Percentiles rank a stretch among this genome's conserved stretches.
Conservation (phyloP, 2,888 invertebrate species). For the Suillia variegata region DNA sequence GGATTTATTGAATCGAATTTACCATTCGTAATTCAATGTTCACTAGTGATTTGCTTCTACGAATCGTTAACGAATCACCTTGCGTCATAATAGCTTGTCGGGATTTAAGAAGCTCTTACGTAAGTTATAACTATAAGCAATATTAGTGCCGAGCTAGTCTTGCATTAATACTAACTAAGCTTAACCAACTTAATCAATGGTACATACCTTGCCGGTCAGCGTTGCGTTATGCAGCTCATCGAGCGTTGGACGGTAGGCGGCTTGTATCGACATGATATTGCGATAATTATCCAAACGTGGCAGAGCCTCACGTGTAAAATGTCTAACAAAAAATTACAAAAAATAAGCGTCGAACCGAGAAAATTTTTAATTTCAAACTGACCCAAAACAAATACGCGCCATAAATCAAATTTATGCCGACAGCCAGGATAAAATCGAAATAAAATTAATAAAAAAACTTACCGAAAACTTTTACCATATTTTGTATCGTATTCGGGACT, state of each 20-base stretch:
- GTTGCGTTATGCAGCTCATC: conserved; percentile 89
- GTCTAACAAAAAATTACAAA: too few relatives aligned
- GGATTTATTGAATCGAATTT: too few relatives aligned
- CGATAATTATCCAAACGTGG: conserved; percentile 88
- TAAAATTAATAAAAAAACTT: conserved; percentile 33
- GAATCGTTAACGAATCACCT: too few relatives aligned
- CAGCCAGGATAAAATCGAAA: conserved; percentile 31
- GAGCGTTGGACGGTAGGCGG: conserved; percentile 83
- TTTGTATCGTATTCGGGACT: conserved; percentile 70
- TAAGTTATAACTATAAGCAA: too few relatives aligned
- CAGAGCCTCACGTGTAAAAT: conserved; percentile 85
- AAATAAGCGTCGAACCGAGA: conserved; percentile 12
- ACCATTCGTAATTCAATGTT: too few relatives aligned
- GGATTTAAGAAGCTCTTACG: too few relatives aligned
- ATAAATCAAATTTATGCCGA: neutral
- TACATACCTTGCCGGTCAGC: conserved; percentile 75
- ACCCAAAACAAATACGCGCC: conserved; percentile 3
- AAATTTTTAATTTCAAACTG: too few relatives aligned
- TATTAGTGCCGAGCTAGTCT: too few relatives aligned
- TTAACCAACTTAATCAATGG: too few relatives aligned
- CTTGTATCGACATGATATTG: conserved; percentile 86
- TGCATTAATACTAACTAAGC: too few relatives aligned
- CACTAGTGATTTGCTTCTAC: too few relatives aligned
- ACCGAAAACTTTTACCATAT: conserved; percentile 82
- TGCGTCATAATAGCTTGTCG: too few relatives aligned